Evolutionary conservation across 2,113 vertebrate genomes (phyloP).

Genomic region (Deroptyus accipitrinus): DNA sequence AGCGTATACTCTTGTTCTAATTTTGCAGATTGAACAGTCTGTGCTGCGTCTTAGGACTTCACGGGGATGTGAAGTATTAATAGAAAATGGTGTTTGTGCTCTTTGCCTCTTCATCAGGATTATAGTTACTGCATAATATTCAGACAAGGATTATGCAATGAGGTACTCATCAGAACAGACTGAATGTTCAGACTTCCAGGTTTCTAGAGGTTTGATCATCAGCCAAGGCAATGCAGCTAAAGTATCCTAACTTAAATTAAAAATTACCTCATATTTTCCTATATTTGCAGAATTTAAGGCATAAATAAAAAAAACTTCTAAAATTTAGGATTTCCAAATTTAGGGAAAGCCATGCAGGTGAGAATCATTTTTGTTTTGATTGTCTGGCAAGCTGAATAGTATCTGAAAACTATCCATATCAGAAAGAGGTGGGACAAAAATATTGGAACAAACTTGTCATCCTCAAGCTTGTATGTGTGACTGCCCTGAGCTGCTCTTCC

Average conservation of each 20-base stretch:
- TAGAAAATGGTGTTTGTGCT: not conserved
- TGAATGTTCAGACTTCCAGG: not conserved
- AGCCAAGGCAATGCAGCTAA: not conserved
- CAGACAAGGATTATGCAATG: not conserved
- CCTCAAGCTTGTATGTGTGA: not conserved
- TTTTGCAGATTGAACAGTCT: not conserved
- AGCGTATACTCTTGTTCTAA: fast-evolving
- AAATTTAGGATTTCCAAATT: not conserved
- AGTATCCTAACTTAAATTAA: not conserved
- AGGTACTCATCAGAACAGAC: not conserved
- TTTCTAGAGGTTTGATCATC: not conserved
- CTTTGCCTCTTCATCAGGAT: not conserved
- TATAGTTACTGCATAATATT: not conserved
- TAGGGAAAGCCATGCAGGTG: not conserved
- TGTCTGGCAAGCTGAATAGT: not conserved
- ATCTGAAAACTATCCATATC: not conserved
- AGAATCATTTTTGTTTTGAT: not conserved
- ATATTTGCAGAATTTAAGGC: not conserved
- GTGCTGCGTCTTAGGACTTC: not conserved
- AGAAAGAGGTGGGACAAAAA: not conserved
- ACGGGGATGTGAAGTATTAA: not conserved
- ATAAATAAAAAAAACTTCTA: not conserved
- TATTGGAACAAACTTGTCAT: not conserved
- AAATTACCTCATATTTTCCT: not conserved
- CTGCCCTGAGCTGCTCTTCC: not conserved